Evolutionary conservation across 1,140 invertebrate genomes (phyloP).

Genomic region (Pollicipes pollicipes): DNA sequence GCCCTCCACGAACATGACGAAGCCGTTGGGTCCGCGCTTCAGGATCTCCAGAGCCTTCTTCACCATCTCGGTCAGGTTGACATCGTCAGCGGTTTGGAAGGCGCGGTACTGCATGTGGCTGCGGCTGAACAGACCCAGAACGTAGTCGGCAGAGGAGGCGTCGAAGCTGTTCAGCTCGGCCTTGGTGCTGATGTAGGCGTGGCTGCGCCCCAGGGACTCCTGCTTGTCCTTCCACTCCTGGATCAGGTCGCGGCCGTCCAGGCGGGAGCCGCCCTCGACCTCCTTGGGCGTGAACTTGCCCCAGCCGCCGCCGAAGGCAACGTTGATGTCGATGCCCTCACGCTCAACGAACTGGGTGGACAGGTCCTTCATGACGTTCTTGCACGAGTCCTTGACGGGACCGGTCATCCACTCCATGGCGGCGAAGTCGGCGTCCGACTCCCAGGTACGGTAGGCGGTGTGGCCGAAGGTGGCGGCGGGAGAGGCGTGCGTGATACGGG

Average conservation of each 20-base stretch:
- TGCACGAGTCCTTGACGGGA: slow-evolving; percentile 10
- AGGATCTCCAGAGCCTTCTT: slow-evolving; percentile 18
- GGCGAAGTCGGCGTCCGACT: slow-evolving; percentile 17
- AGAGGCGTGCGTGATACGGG: slow-evolving; percentile 59
- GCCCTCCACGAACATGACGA: slow-evolving; percentile 18
- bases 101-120: slow-evolving; percentile 10
- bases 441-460: slow-evolving; percentile 20
- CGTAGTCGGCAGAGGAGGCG: slow-evolving; percentile 36
- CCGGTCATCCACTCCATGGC: slow-evolving; percentile 4
- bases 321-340: slow-evolving; percentile 17
- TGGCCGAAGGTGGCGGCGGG: slow-evolving; percentile 37
- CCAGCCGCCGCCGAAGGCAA: slow-evolving; percentile 8
- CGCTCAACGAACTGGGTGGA: slow-evolving; percentile 20
- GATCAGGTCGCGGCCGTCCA: slow-evolving; percentile 15
- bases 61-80: slow-evolving; percentile 17
- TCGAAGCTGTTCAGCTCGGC: slow-evolving; percentile 32
- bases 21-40: slow-evolving; percentile 14
- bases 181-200: slow-evolving; percentile 45
- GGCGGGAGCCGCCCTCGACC: slow-evolving; percentile 9
- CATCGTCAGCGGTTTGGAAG: slow-evolving; percentile 15
- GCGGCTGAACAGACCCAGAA: slow-evolving; percentile 13
- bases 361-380: slow-evolving; percentile 16
- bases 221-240: slow-evolving; percentile 27
- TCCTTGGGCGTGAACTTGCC: not conserved
- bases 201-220: slow-evolving; percentile 39